A percentile compares a stretch with the other conserved stretches of the same genome.
phyloP scores from a whole-genome alignment of 2,797 vertebrate genomes.

The Coregonus suidteri region DNA sequence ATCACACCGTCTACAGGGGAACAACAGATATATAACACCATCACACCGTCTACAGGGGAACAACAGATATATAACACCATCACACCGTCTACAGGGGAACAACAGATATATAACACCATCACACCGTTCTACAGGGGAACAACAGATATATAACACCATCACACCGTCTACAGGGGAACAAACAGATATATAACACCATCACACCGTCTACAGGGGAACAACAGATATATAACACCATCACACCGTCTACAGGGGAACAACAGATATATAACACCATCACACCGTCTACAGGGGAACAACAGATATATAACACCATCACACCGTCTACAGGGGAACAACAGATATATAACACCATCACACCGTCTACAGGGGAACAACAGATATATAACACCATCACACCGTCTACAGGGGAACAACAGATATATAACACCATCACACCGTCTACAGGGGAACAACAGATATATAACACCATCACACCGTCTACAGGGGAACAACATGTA shows the following conservation, averaged over 20 bases:
- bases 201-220: too few species aligned
- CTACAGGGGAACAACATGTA: too few species aligned
- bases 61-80: background rate
- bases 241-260: too few species aligned
- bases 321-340: constrained; percentile 77
- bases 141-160: background rate
- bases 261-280: constrained; percentile 93
- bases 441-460: too few species aligned
- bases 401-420: constrained; percentile 68
- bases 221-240: background rate
- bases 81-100: too few species aligned
- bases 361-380: constrained; percentile 74
- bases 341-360: constrained; percentile 85
- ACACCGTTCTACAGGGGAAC: too few species aligned
- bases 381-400: constrained; percentile 88
- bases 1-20: background rate
- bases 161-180: too few species aligned
- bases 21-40: too few species aligned
- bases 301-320: constrained; percentile 83
- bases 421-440: background rate
- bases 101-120: too few species aligned
- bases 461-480: background rate
- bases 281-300: constrained; percentile 77
- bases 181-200: too few species aligned
- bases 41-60: too few species aligned